Percentiles rank a stretch among this genome's conserved stretches.
These are phyloP conservation scores for Columba guinea DNA, from an alignment of 2,797 vertebrate genomes.

Conservation along the genomic window DNA sequence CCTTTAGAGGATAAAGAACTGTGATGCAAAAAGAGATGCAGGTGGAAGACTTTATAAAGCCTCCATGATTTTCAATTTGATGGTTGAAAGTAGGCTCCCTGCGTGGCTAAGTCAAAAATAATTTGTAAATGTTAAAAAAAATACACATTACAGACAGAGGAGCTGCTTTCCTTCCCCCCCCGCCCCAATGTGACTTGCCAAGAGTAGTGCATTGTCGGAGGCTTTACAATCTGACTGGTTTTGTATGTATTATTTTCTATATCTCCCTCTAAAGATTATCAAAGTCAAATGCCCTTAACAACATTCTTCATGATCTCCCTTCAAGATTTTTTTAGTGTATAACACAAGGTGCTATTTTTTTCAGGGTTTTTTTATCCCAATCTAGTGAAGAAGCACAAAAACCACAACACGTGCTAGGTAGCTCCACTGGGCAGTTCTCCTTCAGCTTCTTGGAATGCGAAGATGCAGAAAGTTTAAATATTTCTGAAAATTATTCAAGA, in stretches of 20 bases:
- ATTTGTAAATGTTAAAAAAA: conserved; percentile 74
- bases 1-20: conserved; percentile 77
- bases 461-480: background rate
- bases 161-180: background rate
- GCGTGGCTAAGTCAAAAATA: conserved; percentile 79
- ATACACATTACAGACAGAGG: conserved; percentile 22
- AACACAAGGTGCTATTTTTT: background rate
- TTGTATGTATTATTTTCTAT: background rate
- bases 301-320: background rate
- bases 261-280: background rate
- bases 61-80: conserved; percentile 80
- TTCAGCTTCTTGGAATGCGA: background rate
- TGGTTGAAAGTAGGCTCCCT: conserved; percentile 80
- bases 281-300: conserved; percentile 1
- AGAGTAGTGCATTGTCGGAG: background rate
- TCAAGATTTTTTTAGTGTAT: background rate
- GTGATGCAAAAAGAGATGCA: conserved; percentile 78
- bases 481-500: background rate
- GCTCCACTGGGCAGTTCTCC: background rate
- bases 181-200: background rate
- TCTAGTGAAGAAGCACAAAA: background rate
- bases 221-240: conserved; percentile 11
- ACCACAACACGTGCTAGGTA: background rate
- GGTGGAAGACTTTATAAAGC: conserved; percentile 81
- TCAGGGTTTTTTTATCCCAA: accelerated